phyloP scores from a whole-genome alignment of 2,888 invertebrate species.

The Caenorhabditis becei region DNA sequence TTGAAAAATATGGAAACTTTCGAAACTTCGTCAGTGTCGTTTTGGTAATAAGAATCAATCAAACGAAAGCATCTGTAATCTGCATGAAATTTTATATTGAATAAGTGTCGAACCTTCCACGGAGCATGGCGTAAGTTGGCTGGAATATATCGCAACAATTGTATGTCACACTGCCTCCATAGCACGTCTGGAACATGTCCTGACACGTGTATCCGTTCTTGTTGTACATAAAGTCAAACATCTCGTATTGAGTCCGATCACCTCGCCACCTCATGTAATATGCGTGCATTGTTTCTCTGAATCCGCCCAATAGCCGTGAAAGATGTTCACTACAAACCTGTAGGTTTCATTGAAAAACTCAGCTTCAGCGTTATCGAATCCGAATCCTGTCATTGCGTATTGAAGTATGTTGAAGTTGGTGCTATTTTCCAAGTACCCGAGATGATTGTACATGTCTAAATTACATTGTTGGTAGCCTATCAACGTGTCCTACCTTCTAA shows the following conservation, averaged over 20 bases:
- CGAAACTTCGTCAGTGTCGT: constrained; percentile 67
- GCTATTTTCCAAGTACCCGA: constrained; percentile 51
- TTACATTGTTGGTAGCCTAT: too few relatives aligned
- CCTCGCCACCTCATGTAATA: constrained; percentile 52
- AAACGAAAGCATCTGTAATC: constrained; percentile 63
- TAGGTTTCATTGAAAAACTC: constrained; percentile 58
- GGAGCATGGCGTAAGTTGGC: constrained; percentile 66
- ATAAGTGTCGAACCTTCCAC: constrained; percentile 58
- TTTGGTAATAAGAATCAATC: constrained; percentile 64
- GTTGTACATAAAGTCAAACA: constrained; percentile 65
- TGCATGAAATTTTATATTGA: background rate
- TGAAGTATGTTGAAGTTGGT: constrained; percentile 54
- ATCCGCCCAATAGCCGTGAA: background rate
- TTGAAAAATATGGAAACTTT: constrained; percentile 66
- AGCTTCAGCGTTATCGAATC: constrained; percentile 44
- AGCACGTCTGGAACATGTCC: constrained; percentile 65
- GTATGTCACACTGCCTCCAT: constrained; percentile 57
- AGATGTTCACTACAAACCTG: too few relatives aligned
- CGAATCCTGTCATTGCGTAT: constrained; percentile 62
- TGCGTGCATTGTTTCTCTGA: constrained; percentile 30
- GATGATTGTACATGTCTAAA: constrained; percentile 62
- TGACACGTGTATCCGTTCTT: constrained; percentile 55
- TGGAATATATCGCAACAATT: constrained; percentile 69
- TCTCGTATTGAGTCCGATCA: constrained; percentile 60
- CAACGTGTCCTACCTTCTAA: constrained; percentile 61